Evolutionary conservation across 2,888 invertebrate genomes (phyloP), one percentile per base, ranked within the genome.

Genomic region (Trissolcus japonicus): DNA sequence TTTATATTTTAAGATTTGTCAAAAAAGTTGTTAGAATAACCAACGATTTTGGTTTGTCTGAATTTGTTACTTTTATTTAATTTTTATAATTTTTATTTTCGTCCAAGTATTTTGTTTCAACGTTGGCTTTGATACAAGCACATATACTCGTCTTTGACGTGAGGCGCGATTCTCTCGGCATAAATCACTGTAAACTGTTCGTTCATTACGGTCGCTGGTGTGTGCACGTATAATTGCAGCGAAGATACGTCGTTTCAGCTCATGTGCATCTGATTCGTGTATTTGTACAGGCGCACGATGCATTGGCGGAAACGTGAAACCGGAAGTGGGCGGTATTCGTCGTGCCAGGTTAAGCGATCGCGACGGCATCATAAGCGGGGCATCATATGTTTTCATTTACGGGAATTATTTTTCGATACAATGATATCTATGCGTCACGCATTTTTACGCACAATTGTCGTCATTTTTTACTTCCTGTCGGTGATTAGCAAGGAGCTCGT

Each of bases 171-270:
- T 65, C 71, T 76, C 76, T 67, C 59, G 67, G 82, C 83, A 86
- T 86, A 85, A 86, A 86, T 86, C 86, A 86, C 83, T 81, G 84
- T 83, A 83, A 81, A 82, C 84, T 80, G 82, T 81, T 80, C 77
- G 80, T 83, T 84, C 83, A 82, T 84, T 84, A 84, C 82, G 76
- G 75, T 80, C 72, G 82, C 81, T 81, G 79, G 83, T 83, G 82
- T 82, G 82, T 83, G 81, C 80, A 80, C 81, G 81, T 84, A 83
- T 86, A 86, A 86, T 86, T 85, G 84, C 83, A 81, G 83, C 85
- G 35, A 35, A 63, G 82, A 83, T 83, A 83, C 85, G 84, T 65
- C 69, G 66, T 76, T 76, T 71, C 67, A 62, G 62, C 65, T 68
- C 71, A 74, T 78, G 60, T 71, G 62, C 69, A 65, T 25, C 46